These are phyloP conservation scores for Oophaga sylvatica DNA, from an alignment of 2,797 vertebrate species.

Conservation along the genomic window DNA sequence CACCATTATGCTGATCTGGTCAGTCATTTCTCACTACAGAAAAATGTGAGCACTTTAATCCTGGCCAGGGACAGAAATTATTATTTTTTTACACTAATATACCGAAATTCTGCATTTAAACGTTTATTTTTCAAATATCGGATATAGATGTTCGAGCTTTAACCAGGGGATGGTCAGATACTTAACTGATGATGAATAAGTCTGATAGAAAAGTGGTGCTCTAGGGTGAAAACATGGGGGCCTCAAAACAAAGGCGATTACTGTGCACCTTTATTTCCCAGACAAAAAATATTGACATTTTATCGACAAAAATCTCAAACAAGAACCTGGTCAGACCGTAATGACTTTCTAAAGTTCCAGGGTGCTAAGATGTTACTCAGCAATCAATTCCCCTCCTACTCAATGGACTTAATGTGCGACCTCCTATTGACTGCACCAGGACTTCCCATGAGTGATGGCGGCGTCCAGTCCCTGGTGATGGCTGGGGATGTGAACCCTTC, in stretches of 20 bases:
- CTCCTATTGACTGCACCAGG: constrained; percentile 67
- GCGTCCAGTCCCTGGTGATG: constrained; percentile 13
- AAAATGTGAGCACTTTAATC: too few relatives aligned
- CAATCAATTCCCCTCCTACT: constrained; percentile 72
- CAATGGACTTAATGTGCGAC: constrained; percentile 72
- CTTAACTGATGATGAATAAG: neutral
- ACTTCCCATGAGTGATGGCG: neutral
- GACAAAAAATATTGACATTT: constrained; percentile 65
- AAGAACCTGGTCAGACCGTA: constrained; percentile 63
- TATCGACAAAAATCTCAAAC: constrained; percentile 70
- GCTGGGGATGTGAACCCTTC: neutral
- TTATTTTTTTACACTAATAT: too few relatives aligned
- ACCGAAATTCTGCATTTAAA: too few relatives aligned
- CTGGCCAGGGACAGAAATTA: too few relatives aligned
- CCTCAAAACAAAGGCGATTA: neutral
- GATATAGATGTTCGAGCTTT: too few relatives aligned
- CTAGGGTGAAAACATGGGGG: neutral
- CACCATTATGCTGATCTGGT: too few relatives aligned
- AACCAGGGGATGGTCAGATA: neutral
- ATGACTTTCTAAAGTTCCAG: constrained; percentile 69
- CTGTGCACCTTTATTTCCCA: constrained; percentile 49
- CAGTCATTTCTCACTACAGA: too few relatives aligned
- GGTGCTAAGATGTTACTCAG: constrained; percentile 70
- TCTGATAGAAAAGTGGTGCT: neutral
- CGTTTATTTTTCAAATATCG: too few relatives aligned